A percentile compares a stretch with the other conserved stretches of the same genome.
These are phyloP conservation scores for Eubasilissa splendida DNA, from an alignment of 2,888 invertebrate species.

Conservation along the genomic window DNA sequence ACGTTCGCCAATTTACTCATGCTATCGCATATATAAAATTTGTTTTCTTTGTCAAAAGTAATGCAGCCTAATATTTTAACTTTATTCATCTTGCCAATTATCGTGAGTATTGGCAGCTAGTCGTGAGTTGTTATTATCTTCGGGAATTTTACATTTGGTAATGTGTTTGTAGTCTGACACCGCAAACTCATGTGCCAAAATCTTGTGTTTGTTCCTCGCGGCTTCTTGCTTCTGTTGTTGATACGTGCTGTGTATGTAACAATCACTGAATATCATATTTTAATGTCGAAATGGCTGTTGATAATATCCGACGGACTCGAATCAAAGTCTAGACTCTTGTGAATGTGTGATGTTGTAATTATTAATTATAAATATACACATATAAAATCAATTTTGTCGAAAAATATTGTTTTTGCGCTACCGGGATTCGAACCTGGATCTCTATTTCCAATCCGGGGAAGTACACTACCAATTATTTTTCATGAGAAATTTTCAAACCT, in stretches of 20 bases:
- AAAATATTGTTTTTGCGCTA: too few species aligned
- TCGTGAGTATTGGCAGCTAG: conserved; percentile 61
- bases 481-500: too few species aligned
- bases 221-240: conserved; percentile 67
- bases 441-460: too few species aligned
- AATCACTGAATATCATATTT: conserved; percentile 44
- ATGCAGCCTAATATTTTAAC: conserved; percentile 60
- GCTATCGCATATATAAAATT: too few species aligned
- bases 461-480: too few species aligned
- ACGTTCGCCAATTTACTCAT: too few species aligned
- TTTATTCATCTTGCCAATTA: conserved; percentile 67
- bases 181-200: conserved; percentile 70
- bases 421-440: too few species aligned
- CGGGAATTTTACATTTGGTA: conserved; percentile 37
- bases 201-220: conserved; percentile 70
- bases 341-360: conserved; percentile 9
- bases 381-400: too few species aligned
- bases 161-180: conserved; percentile 59
- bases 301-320: conserved; percentile 55
- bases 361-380: too few species aligned
- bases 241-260: conserved; percentile 59
- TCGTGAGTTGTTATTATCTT: conserved; percentile 60
- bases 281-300: conserved; percentile 51
- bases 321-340: conserved; percentile 44
- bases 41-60: conserved; percentile 27